Evolutionary conservation across 2,113 vertebrate species (phyloP).

Genomic region (Formicarius rufipectus): DNA sequence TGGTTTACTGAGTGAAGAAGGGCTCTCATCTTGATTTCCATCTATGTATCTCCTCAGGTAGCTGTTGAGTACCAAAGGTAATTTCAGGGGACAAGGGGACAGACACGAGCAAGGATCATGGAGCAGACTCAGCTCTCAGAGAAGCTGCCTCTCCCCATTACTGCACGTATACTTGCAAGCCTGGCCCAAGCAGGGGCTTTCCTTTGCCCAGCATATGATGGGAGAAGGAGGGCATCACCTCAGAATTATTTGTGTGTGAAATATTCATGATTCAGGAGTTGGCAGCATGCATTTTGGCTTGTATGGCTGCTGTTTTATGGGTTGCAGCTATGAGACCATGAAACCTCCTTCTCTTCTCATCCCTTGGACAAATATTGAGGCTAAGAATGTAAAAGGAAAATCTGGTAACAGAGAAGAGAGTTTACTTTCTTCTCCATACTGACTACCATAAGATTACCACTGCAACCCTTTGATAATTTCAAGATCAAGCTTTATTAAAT

Average conservation of each 20-base stretch:
- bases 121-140: neutral
- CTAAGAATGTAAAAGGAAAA: neutral
- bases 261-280: neutral
- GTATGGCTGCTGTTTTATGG: neutral
- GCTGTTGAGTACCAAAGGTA: neutral
- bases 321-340: neutral
- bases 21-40: neutral
- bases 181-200: neutral
- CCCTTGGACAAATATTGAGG: neutral
- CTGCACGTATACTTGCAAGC: fast-evolving
- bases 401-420: neutral
- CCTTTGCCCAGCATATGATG: fast-evolving
- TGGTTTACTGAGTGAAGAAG: neutral
- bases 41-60: neutral
- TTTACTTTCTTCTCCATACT: neutral
- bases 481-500: neutral
- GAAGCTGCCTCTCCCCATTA: neutral
- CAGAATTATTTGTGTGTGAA: neutral
- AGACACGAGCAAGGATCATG: neutral
- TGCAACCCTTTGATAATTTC: neutral
- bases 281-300: neutral
- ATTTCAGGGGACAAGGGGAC: neutral
- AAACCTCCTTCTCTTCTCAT: neutral
- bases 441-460: neutral
- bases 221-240: neutral